A percentile compares a stretch with the other conserved stretches of the same genome.
phyloP scores from a whole-genome alignment of 2,888 invertebrate species.

The Anarsia innoxiella region DNA sequence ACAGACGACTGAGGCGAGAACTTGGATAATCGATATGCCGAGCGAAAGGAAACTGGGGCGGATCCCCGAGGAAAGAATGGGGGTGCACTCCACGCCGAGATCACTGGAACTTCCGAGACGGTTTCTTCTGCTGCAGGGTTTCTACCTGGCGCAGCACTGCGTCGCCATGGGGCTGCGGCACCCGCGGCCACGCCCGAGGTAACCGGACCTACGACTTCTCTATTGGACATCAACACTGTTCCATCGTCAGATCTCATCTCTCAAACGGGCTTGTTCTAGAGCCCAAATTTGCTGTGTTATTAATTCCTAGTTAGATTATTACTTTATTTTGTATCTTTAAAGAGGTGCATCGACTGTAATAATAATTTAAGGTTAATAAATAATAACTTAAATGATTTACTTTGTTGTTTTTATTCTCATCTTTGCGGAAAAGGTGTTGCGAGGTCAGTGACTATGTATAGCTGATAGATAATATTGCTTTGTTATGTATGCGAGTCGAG shows the following conservation, averaged over 20 bases:
- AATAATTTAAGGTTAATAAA: slow-evolving; percentile 58
- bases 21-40: slow-evolving; percentile 57
- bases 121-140: slow-evolving; percentile 53
- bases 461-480: slow-evolving; percentile 14
- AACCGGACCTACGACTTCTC: slow-evolving; percentile 20
- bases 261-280: slow-evolving; percentile 63
- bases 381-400: slow-evolving; percentile 23
- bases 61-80: slow-evolving; percentile 55
- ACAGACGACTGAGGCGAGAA: slow-evolving; percentile 54
- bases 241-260: slow-evolving; percentile 62
- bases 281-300: slow-evolving; percentile 67
- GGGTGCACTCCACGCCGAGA: slow-evolving; percentile 52
- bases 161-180: slow-evolving; percentile 18
- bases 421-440: slow-evolving; percentile 22
- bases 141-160: slow-evolving; percentile 48
- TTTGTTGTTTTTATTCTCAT: slow-evolving; percentile 32
- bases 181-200: slow-evolving; percentile 21
- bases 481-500: slow-evolving; percentile 16
- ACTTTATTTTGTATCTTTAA: slow-evolving; percentile 48
- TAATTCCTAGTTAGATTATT: slow-evolving; percentile 64
- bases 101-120: slow-evolving; percentile 64
- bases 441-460: slow-evolving; percentile 22
- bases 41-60: slow-evolving; percentile 63
- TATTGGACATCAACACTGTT: slow-evolving; percentile 55
- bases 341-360: slow-evolving; percentile 60